Conservation (phyloP, 2,888 invertebrate genomes). For the Lasioglossum pauxillum region DNA sequence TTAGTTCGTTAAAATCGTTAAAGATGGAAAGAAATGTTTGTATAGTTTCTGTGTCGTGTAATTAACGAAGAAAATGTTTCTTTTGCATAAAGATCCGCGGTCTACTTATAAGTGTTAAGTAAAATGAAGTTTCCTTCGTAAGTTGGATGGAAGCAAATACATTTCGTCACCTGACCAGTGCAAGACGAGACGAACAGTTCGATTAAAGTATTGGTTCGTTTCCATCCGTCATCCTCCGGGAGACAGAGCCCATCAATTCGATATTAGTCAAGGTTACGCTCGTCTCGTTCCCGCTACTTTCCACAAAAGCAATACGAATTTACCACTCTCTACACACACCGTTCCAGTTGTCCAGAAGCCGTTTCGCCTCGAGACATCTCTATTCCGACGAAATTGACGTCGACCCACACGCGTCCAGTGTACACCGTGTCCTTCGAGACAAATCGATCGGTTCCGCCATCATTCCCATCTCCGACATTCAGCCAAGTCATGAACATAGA, state of each 20-base stretch:
- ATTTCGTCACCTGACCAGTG: neutral
- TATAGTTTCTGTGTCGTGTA: too few relatives aligned
- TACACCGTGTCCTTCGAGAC: constrained; percentile 9
- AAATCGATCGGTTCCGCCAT: constrained; percentile 43
- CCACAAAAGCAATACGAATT: neutral
- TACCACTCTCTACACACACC: neutral
- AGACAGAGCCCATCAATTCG: neutral
- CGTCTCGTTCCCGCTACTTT: constrained; percentile 11
- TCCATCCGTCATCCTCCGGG: neutral
- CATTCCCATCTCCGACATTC: neutral
- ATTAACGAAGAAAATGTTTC: too few relatives aligned
- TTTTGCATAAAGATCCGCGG: too few relatives aligned
- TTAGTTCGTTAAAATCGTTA: too few relatives aligned
- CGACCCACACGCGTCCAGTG: constrained; percentile 6
- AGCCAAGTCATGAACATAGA: neutral
- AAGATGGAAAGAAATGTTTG: too few relatives aligned
- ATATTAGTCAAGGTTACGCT: neutral
- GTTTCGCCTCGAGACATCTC: constrained; percentile 45
- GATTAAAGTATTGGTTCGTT: neutral
- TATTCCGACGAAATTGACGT: constrained; percentile 23
- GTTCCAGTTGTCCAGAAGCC: constrained; percentile 29
- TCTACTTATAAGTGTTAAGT: too few relatives aligned
- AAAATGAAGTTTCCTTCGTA: neutral
- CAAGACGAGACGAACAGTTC: neutral
- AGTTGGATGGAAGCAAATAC: neutral